These are phyloP conservation scores for Lapara coniferarum DNA, from an alignment of 2,888 invertebrate genomes.

Conservation along the genomic window DNA sequence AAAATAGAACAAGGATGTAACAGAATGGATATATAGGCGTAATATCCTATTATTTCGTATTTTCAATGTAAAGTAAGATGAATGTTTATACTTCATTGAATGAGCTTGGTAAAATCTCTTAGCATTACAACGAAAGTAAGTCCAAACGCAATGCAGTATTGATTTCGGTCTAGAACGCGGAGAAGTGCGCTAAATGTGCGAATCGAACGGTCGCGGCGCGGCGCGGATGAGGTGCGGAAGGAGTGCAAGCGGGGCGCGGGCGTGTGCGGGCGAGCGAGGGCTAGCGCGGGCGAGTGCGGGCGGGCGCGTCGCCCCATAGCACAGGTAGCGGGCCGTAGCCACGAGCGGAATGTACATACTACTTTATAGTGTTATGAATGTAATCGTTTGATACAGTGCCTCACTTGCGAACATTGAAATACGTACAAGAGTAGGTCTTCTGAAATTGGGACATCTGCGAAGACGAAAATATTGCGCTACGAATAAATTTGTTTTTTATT, in stretches of 20 bases:
- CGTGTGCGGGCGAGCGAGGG: background rate
- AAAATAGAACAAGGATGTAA: too few relatives aligned
- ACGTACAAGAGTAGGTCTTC: too few relatives aligned
- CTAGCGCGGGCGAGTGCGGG: background rate
- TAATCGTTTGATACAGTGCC: background rate
- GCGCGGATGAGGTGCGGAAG: constrained; percentile 3
- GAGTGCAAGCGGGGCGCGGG: constrained; percentile 1
- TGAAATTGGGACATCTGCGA: too few relatives aligned
- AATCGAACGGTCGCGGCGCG: constrained; percentile 6
- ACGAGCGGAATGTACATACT: background rate
- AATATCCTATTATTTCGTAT: background rate
- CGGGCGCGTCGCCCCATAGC: constrained; percentile 6
- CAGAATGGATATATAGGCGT: background rate
- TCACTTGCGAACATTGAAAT: background rate
- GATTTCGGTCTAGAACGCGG: constrained; percentile 38
- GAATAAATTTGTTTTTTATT: too few relatives aligned
- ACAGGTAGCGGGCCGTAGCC: constrained; percentile 8
- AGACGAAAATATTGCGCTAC: too few relatives aligned
- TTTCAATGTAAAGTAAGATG: background rate
- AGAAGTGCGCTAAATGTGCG: constrained; percentile 32
- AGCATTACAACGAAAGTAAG: constrained; percentile 1
- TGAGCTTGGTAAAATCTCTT: constrained; percentile 15
- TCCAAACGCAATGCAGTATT: constrained; percentile 42
- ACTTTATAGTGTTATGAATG: background rate
- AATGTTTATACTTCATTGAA: too few relatives aligned